These are phyloP conservation scores for Tigriopus californicus DNA, from an alignment of 2,888 invertebrate genomes.

Conservation along the genomic window DNA sequence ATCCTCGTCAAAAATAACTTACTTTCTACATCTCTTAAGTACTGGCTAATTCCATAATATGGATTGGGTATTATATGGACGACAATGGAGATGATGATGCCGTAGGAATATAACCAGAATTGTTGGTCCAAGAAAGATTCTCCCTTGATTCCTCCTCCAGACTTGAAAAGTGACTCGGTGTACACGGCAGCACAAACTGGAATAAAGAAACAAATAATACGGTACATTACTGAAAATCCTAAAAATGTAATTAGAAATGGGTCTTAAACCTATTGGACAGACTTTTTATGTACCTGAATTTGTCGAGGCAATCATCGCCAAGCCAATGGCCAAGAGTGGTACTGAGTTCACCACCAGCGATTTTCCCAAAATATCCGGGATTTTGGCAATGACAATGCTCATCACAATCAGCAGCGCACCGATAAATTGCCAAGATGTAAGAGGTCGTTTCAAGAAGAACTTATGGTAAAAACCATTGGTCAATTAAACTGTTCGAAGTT, in stretches of 20 bases:
- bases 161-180: constrained; percentile 12
- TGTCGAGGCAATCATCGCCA: constrained; percentile 5
- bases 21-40: neutral
- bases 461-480: neutral
- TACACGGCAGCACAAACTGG: constrained; percentile 13
- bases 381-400: constrained; percentile 14
- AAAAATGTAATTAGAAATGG: no score
- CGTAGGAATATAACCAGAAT: constrained; percentile 16
- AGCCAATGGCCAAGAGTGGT: neutral
- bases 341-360: neutral
- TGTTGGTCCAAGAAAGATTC: constrained; percentile 11
- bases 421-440: constrained; percentile 1
- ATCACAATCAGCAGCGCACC: constrained; percentile 4
- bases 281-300: constrained; percentile 6
- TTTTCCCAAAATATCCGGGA: neutral
- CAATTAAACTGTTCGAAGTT: neutral
- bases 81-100: neutral
- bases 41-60: neutral
- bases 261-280: no score
- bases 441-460: neutral
- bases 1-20: neutral
- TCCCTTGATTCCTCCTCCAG: neutral
- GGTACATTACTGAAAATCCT: no score
- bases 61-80: constrained; percentile 8
- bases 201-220: neutral